Evolutionary conservation across 2,797 vertebrate species (phyloP), one percentile per base, ranked within the genome.

Genomic region (Lacerta bilineata): DNA sequence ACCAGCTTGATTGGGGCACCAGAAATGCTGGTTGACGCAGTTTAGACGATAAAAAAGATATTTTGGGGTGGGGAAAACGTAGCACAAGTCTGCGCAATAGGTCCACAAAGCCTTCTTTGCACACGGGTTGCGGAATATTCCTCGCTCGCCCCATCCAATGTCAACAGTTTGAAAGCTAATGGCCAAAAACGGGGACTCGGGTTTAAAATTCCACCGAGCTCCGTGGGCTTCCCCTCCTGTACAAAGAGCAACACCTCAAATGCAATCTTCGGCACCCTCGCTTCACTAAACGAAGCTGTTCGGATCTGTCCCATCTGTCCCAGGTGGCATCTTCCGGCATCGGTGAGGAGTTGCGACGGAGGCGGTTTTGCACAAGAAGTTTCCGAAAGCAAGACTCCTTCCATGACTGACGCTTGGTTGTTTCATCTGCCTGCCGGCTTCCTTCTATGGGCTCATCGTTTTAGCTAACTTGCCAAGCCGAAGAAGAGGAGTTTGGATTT

Each of bases 21-120:
- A 88, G 83, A 89, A 93, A 83, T 83, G 90, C 69, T 69, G 85
- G 90, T 74, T 91, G 91, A 79, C 64, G 33, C 88, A 88, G 86
- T 80, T 94, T 93, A 88, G 50, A 55, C 13, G 50, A 55, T 3
- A 55, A 55, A 55, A 50, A 15, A 55, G 1, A 50, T 55, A 15
- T 15, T 55, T 55, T 55, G 4, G 50, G 50, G 50, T 55, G 50
- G 50, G 50, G 50, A 15, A 55, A 55, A 55, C 50, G 50, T n/a
- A 50, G 43, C 18, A 27, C n/a, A 68, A 20, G 87, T 83, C 87
- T 46, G 80, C 0, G 0, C 69, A 87, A 43, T 29, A 81, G 43
- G 68, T 86, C 80, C 80, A 78, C 81, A 91, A 85, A 88, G 74
- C 61, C 43, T 79, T 74, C 82, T 81, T 78, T 1, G 88, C 25